Evolutionary conservation across 2,113 vertebrate genomes (phyloP), one percentile per base, ranked within the genome.

Genomic region (Macrotus californicus): DNA sequence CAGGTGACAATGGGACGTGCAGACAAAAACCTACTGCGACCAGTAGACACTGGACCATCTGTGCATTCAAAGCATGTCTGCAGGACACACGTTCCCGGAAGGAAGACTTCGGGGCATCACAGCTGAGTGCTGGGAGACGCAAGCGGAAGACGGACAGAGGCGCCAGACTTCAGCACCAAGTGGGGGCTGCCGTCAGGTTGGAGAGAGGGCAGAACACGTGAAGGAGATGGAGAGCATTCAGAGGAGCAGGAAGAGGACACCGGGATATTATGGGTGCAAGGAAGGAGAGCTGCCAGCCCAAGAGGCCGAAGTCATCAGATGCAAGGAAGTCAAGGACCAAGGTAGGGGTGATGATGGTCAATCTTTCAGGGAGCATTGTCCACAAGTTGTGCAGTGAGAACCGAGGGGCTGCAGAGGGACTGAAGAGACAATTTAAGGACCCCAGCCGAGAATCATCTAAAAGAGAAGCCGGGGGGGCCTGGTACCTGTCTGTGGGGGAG

Each of bases 1-100:
- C 88, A 97, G 84, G 94, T 89, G 80, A 91, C 70, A 36, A 67
- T 54, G 70, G 96, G 94, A 81, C 90, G 77, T 19, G 73, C 18
- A 26, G 70, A 84, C 61, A 64, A 70, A 97, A 95, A 64, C 79
- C 72, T 67, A 43, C 41, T 75, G 70, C 1, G 54, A 93, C 96
- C 92, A 61, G 34, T 14, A 91, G 92, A 87, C 59, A 36, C 52
- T 8, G 24, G 46, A 72, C 16, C 36, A 3, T 59, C 54, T 2
- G 3, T 39, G 43, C 48, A 46, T 10, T 73, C 3, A 1, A 39
- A 82, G 86, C 15, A 19, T 2, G 24, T 34, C 77, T 46, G 34
- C 6, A 34, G 76, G 50, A 48, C 36, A 87, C 64, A 67, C 61
- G n/a, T 5, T 12, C 13, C n/a, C 18, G 14, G 50, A 50, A 56